phyloP scores from a whole-genome alignment of 2,113 vertebrate species.

The Mormoops blainvillei region DNA sequence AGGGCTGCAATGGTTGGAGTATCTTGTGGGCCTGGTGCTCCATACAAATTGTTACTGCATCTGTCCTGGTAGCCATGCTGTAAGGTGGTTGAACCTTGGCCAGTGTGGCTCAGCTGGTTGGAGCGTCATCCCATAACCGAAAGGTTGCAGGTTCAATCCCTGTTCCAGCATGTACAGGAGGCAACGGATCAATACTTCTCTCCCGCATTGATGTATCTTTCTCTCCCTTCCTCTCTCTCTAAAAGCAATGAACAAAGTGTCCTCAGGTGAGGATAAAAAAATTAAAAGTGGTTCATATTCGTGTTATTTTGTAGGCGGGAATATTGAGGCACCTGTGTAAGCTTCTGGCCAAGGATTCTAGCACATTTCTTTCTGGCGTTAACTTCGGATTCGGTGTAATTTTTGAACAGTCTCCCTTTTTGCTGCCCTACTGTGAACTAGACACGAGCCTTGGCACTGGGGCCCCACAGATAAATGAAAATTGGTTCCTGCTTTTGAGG shows the following conservation, averaged over 20 bases:
- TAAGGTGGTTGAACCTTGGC: neutral
- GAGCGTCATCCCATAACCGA: too few species aligned
- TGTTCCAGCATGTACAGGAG: too few species aligned
- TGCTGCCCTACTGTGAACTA: neutral
- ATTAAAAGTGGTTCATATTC: neutral
- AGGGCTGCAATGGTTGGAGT: fast-evolving
- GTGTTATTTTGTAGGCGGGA: neutral
- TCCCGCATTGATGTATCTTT: too few species aligned
- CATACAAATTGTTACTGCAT: fast-evolving
- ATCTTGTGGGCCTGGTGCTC: neutral
- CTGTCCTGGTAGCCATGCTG: neutral
- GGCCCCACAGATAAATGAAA: neutral
- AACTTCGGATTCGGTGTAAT: neutral
- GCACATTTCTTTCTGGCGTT: neutral
- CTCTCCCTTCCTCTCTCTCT: too few species aligned
- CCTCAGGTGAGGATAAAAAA: too few species aligned
- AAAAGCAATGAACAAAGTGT: too few species aligned
- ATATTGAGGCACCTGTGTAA: neutral
- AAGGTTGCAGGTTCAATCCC: too few species aligned
- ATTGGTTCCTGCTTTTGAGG: neutral
- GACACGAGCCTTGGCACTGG: neutral
- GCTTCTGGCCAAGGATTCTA: neutral
- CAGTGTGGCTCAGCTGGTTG: too few species aligned
- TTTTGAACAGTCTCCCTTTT: neutral
- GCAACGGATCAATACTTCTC: too few species aligned